Base-by-base conservation (phyloP, 2,113 vertebrate species). In the Proteles cristata region DNA sequence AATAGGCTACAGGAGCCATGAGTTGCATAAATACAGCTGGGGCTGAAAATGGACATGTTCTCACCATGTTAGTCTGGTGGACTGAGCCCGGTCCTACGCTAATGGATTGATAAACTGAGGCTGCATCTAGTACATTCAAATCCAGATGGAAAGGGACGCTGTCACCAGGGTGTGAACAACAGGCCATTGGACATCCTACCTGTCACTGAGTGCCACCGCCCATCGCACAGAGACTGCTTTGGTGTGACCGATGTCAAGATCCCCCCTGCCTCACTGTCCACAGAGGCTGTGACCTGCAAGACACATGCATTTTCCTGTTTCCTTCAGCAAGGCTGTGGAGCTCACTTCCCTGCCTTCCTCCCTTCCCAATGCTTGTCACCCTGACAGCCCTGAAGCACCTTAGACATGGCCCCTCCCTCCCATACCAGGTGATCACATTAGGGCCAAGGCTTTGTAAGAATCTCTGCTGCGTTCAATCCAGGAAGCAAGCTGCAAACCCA, bases 121-220 rank as follows among this genome's bases (percentile, higher is more conserved):
- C 28, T 63, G 26, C 31, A 12, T 69, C 73, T 48, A 79, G 69
- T 50, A 76, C 11, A 50, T 15, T 94, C 68, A 66, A 53, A 68
- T 58, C 33, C 35, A 9, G 39, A 33, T 8, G 33, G 68, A 33
- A 63, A 92, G 45, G 35, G 26, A 87, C 85, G 25, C 17, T 7
- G n/a, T n/a, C 63, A 39, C 85, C 28, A 16, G 5, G 35, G 53
- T 43, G 23, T 45, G 63, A 61, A 88, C n/a, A 69, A 65, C 0
- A 88, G 69, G 43, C 39, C 31, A 19, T 12, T 5, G 3, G 50
- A 45, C 7, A 5, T 11, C 96, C 0, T 99, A 99, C 99, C 99
- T 99, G 99, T 98, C 92, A 99, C 98, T 4, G 99, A 99, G 94
- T 99, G 99, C 99, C 99, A 99, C 69, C 96, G 97, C n/a, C 99